These are phyloP conservation scores for Sturnira hondurensis DNA, from an alignment of 2,113 vertebrate genomes.

Conservation along the genomic window DNA sequence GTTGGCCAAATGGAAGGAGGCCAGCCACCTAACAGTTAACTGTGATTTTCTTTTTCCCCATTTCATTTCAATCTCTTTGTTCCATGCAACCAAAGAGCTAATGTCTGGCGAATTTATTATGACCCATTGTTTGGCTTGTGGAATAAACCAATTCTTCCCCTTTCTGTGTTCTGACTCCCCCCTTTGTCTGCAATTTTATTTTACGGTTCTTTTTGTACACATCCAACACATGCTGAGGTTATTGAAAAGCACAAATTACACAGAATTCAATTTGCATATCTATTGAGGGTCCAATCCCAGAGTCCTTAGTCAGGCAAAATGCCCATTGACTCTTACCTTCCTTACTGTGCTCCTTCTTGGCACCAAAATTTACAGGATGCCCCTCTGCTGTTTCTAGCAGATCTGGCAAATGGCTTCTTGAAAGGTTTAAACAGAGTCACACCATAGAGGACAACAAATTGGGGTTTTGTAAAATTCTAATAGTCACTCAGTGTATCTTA, in stretches of 20 bases:
- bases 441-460: not conserved
- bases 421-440: not conserved
- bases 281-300: constrained; percentile 72
- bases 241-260: constrained; percentile 77
- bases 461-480: not conserved
- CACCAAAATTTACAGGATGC: constrained; percentile 22
- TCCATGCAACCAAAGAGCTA: constrained; percentile 67
- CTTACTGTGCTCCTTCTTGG: constrained; percentile 53
- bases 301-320: constrained; percentile 70
- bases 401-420: not conserved
- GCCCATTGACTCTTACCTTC: constrained; percentile 67
- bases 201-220: constrained; percentile 74
- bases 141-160: constrained; percentile 67
- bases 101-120: constrained; percentile 73
- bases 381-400: not conserved
- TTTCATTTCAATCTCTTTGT: constrained; percentile 71
- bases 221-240: constrained; percentile 78
- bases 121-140: constrained; percentile 68
- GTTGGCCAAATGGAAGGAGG: constrained; percentile 65
- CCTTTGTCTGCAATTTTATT: constrained; percentile 75
- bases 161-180: constrained; percentile 68
- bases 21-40: constrained; percentile 70
- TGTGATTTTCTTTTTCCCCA: not conserved
- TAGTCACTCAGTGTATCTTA: not conserved
- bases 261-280: constrained; percentile 75